Evolutionary conservation across 2,888 invertebrate genomes (phyloP), one percentile per base, ranked within the genome.

Genomic region (Andrena minutula): DNA sequence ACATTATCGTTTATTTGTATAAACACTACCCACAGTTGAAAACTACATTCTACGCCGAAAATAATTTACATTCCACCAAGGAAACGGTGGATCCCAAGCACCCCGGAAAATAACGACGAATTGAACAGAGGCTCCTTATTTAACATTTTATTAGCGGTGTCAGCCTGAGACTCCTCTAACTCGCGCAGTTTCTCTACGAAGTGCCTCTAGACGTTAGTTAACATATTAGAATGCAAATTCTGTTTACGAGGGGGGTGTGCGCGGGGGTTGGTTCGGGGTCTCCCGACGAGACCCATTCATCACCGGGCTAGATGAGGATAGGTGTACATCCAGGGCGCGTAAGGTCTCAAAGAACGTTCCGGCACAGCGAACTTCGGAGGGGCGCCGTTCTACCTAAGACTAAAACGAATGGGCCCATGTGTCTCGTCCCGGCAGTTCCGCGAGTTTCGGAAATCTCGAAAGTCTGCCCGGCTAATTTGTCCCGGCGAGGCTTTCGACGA

Each of bases 161-260:
- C 26, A 35, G 49, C 6, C 56, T 20, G 60, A 28, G 63, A 26
- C 49, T 51, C 51, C 58, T 20, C 32, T 63, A 56, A 60, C 69
- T 63, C 41, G 26, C 16, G 64, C 76, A 85, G 78, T 79, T 72
- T 76, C 76, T 76, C 74, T 56, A 49, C 28, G 58, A 79, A 66
- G 79, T 66, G 76, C 65, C 74, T 74, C 72, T 63, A 60, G 79
- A 71, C 75, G 84, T 79, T 83, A 85, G 76, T 84, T 79, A 84
- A 85, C 84, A 82, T 82, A 84, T 82, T 85, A 84, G 82, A 82
- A 84, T 86, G 84, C 79, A 82, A 86, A 84, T 86, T 82, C 75
- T 82, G 82, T 84, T 84, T 84, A 82, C 86, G 80, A 82, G 74
- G 70, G 72, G 32, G n/a, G 53, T 1, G 7, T 16, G 51, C 20